These are phyloP conservation scores for Calameuta idolon DNA, from an alignment of 2,888 invertebrate genomes.

Conservation along the genomic window DNA sequence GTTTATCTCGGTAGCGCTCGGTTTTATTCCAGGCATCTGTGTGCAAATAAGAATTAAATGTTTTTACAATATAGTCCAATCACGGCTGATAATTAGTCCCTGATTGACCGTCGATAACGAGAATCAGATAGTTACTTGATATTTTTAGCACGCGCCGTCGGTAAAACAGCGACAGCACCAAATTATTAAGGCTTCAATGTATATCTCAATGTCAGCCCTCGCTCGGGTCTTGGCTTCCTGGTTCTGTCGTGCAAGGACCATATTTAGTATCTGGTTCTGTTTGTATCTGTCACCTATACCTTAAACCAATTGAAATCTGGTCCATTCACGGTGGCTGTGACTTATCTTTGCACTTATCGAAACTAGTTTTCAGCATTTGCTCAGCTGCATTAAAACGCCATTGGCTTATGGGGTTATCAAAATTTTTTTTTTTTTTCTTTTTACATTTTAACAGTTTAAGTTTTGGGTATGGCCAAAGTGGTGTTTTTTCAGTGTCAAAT, in stretches of 20 bases:
- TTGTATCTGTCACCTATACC: neutral
- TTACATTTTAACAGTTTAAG: neutral
- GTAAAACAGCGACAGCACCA: neutral
- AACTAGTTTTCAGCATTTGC: neutral
- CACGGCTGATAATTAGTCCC: neutral
- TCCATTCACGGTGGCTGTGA: neutral
- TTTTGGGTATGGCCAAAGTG: neutral
- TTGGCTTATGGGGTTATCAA: neutral
- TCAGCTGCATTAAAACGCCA: neutral
- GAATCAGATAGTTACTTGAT: neutral
- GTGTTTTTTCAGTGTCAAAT: neutral
- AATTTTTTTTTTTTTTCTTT: neutral
- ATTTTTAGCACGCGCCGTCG: neutral
- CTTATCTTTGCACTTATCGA: neutral
- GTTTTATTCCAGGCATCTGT: neutral
- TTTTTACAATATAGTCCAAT: neutral
- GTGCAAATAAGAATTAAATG: neutral
- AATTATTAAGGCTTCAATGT: neutral
- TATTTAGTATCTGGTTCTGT: conserved; percentile 3
- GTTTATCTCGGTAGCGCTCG: neutral
- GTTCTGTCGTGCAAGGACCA: neutral
- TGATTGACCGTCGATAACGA: neutral
- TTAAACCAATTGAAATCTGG: neutral
- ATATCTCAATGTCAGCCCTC: conserved; percentile 3
- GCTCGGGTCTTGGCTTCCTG: neutral